Evolutionary conservation across 2,113 vertebrate genomes (phyloP), one percentile per base, ranked within the genome.

Genomic region (Channa argus): DNA sequence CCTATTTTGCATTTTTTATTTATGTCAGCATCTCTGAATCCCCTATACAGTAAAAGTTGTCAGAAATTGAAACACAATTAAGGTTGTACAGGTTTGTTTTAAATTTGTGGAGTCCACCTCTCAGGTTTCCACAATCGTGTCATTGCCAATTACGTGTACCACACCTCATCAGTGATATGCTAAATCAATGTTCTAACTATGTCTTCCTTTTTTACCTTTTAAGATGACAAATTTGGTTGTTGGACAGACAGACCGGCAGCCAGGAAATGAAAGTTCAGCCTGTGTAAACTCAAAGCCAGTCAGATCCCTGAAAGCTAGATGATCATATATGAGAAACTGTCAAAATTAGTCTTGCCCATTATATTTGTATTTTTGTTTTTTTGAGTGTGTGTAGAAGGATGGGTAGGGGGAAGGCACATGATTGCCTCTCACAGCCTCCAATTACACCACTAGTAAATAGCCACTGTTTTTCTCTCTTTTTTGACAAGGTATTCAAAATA

Each of bases 211-310:
- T 69, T 90, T 64, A 80, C 83, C 84, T 86, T 78, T 86, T 78
- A 80, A 88, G 84, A 91, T 34, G 88, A 89, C 88, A 84, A 53
- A 83, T 63, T 61, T 58, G 56, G 82, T 87, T 91, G 84, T 83
- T 47, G 62, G 80, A 83, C 85, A 74, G 64, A 74, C 67, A 83
- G 72, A 83, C 76, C 74, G 24, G 6, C 67, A 73, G 82, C 67
- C 90, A 91, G 89, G 89, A 92, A 94, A 90, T 87, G 84, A 91
- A 90, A 88, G 88, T 88, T 92, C 84, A 91, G 88, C 82, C 81
- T 90, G 88, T 89, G 81, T 89, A 89, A 89, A 92, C 85, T 90
- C 79, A 77, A 74, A 87, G 73, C 77, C 79, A 69, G 81, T 78
- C 54, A 39, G 83, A 74, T 80, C 87, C 86, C 85, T 86, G 81